phyloP scores from a whole-genome alignment of 2,888 invertebrate species.

The Anthophora plumipes region DNA sequence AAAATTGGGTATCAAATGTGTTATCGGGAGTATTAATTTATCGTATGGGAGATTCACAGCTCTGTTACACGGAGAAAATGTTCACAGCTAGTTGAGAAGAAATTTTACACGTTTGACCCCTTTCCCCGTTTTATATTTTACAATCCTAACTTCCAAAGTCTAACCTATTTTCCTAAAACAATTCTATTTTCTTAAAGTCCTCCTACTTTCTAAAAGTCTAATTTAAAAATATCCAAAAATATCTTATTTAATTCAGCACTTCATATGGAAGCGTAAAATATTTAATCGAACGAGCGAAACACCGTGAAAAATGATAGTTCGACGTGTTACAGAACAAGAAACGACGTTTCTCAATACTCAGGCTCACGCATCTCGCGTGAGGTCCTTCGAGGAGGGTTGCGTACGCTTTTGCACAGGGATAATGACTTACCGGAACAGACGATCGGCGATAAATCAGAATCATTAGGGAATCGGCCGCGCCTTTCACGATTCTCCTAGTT shows the following conservation, averaged over 20 bases:
- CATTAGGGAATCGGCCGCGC: slow-evolving; percentile 75
- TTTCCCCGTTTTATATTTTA: too few species aligned
- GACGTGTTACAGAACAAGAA: slow-evolving; percentile 26
- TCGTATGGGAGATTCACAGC: neutral
- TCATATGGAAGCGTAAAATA: neutral
- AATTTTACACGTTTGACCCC: too few species aligned
- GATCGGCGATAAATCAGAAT: slow-evolving; percentile 74
- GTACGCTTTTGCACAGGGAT: slow-evolving; percentile 34
- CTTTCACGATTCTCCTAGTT: slow-evolving; percentile 64
- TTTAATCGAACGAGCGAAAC: neutral
- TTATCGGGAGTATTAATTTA: neutral
- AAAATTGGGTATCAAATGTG: neutral
- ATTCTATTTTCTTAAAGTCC: too few species aligned
- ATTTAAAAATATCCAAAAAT: too few species aligned
- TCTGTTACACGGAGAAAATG: too few species aligned
- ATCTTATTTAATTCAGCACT: too few species aligned
- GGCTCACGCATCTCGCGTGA: slow-evolving; percentile 26
- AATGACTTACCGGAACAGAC: slow-evolving; percentile 65
- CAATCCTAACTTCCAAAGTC: too few species aligned
- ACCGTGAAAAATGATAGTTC: slow-evolving; percentile 36
- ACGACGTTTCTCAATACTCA: slow-evolving; percentile 16
- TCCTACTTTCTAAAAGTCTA: too few species aligned
- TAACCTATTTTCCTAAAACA: too few species aligned
- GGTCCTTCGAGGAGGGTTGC: slow-evolving; percentile 34
- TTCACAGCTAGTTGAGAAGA: too few species aligned